Percentiles rank a stretch among this genome's conserved stretches.
Conservation (phyloP, 2,888 invertebrate genomes). For the Calameuta pallipes region DNA sequence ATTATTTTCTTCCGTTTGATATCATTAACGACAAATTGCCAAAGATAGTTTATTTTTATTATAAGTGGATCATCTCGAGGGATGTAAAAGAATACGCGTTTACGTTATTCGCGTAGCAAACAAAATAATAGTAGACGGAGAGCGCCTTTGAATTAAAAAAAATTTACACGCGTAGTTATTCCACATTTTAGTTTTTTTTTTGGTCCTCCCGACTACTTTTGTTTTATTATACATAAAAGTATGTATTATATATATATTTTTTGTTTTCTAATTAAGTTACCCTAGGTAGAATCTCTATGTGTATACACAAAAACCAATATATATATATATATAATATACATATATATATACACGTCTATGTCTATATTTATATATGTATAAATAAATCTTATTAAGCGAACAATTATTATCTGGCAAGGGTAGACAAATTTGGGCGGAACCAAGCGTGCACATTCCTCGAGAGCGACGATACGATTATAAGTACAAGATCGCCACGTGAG, state of each 20-base stretch:
- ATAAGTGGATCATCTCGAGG: neutral
- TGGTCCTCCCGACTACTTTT: neutral
- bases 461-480: slow-evolving; percentile 49
- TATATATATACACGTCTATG: slow-evolving; percentile 26
- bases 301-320: slow-evolving; percentile 12
- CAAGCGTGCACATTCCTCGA: slow-evolving; percentile 64
- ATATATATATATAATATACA: slow-evolving; percentile 13
- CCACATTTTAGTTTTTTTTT: neutral
- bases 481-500: slow-evolving; percentile 59
- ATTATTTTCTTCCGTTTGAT: neutral
- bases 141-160: neutral
- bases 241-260: neutral
- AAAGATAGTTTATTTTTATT: neutral
- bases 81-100: neutral
- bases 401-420: slow-evolving; percentile 16
- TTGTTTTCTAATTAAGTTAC: neutral
- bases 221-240: neutral
- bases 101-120: neutral
- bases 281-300: neutral
- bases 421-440: neutral
- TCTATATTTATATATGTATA: slow-evolving; percentile 16
- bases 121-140: neutral
- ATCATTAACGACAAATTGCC: neutral
- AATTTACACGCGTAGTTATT: neutral
- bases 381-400: slow-evolving; percentile 20